Evolutionary conservation across 2,113 vertebrate genomes (phyloP), one percentile per base, ranked within the genome.

Genomic region (Nematolebias whitei): DNA sequence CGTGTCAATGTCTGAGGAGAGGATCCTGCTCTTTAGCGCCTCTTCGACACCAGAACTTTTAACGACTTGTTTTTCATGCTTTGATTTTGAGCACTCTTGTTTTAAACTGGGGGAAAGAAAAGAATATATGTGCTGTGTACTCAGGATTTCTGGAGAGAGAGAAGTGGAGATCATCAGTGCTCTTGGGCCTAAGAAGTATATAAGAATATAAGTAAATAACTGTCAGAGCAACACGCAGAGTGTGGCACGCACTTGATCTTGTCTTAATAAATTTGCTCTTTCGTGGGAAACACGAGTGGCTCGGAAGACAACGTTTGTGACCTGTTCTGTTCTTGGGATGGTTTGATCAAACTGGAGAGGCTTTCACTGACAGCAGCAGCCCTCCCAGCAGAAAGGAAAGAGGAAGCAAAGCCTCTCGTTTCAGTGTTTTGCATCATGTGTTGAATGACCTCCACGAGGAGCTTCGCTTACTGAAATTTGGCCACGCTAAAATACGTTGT

Each of bases 231-330:
- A 68, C 79, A 81, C 82, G 40, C 74, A 76, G 59, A 88, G 90
- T 95, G 95, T 94, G 89, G 88, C 94, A 92, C 89, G 94, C 95
- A 93, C 94, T 95, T 93, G 93, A 93, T 86, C 89, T 86, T 89
- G 95, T 98, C 92, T 98, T 93, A 98, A 98, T 98, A 98, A 98
- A 99, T 97, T 91, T 95, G 94, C 95, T 97, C 95, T 96, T 96
- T 96, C 95, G 95, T 96, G 95, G 96, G 95, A 96, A 92, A 91
- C 84, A 78, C 86, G 76, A 87, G 94, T 96, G 96, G 95, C 90
- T 98, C 88, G 96, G 95, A 96, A 92, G 92, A 95, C 94, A 91
- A 87, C 85, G 92, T 93, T 93, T 96, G 93, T 92, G 93, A 93
- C 86, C 88, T 79, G 88, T 91, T 92, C 90, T 90, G 86, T 93